Base-by-base conservation (phyloP, 2,797 vertebrate genomes). In the Megalops cyprinoides region DNA sequence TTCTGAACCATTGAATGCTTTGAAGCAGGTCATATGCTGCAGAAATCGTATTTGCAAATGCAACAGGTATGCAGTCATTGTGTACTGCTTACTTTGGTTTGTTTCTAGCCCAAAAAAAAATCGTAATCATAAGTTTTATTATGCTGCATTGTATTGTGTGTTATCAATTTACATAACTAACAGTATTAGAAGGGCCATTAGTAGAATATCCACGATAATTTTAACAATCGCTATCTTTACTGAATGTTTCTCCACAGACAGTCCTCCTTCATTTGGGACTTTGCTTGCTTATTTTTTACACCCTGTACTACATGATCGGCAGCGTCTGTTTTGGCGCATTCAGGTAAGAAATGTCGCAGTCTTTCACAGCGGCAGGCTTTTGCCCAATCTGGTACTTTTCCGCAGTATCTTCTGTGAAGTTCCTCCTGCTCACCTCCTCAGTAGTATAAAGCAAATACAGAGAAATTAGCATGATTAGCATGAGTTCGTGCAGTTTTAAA, bases 301-400 rank as follows among this genome's bases (percentile, higher is more conserved):
- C 91, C 28, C 84, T 94, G 23, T 94, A 94, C 85, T 95, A 94
- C 84, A 94, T 95, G 92, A 93, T 93, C 12, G 92, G 88, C 20
- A 94, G 94, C 34, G 89, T 95, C 77, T 94, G 92, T 77, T 94
- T 93, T 53, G 93, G 94, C 71, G 91, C 90, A 58, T 95, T 95
- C 91, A 94, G 91, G 94, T 94, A 84, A 90, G 89, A 65, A 39
- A 25, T 34, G 44, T 28, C 25, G 25, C 4, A n/a, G 65, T 23
- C 46, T n/a, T 34, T 15, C 14, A 12, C 28, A n/a, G 58, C 34
- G 25, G 56, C 53, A 42, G 44, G 37, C 31, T 15, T 51, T 18
- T 56, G 34, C 28, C 20, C 49, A 15, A 46, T 55, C 9, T 6
- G 12, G 23, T 65, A 71, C 58, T 39, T 4, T 37, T 7, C 1